These are phyloP conservation scores for Hipparchia sbordonii DNA, from an alignment of 2,888 invertebrate genomes.

Conservation along the genomic window DNA sequence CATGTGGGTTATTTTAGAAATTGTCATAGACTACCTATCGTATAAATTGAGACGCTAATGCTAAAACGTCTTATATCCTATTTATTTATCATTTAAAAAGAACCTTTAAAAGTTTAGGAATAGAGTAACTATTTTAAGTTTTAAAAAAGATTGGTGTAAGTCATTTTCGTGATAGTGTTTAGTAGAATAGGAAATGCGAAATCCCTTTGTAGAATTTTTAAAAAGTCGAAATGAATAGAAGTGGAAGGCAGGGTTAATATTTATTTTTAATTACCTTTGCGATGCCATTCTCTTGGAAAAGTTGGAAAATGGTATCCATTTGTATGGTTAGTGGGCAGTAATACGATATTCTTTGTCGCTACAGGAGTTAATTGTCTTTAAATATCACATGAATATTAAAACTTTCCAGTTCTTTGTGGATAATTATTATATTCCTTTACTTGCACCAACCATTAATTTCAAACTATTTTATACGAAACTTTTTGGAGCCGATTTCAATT, in stretches of 20 bases:
- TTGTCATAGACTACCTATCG: conserved; percentile 25
- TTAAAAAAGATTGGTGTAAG: not conserved
- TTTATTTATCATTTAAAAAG: not conserved
- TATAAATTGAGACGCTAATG: conserved; percentile 16
- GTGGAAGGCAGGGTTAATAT: conserved; percentile 43
- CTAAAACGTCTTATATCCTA: conserved; percentile 1
- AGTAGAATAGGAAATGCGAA: conserved; percentile 40
- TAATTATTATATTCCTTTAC: conserved; percentile 4
- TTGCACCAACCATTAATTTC: not conserved
- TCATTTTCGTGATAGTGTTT: conserved; percentile 4
- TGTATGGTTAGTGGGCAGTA: conserved; percentile 14
- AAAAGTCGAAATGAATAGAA: conserved; percentile 41
- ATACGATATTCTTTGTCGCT: conserved; percentile 11
- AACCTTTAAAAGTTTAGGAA: not conserved
- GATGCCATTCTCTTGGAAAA: conserved; percentile 27
- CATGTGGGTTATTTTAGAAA: conserved; percentile 33
- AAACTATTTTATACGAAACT: not conserved
- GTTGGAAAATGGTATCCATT: conserved; percentile 25
- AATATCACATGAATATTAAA: conserved; percentile 17
- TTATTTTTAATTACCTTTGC: conserved; percentile 46
- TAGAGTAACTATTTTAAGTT: conserved; percentile 14
- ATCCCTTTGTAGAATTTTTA: conserved; percentile 44
- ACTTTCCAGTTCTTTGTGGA: not conserved
- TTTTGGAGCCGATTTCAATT: not conserved
- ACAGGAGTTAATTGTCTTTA: not conserved